Base-by-base conservation (phyloP, 2,113 vertebrate species). In the Thalassoma bifasciatum region DNA sequence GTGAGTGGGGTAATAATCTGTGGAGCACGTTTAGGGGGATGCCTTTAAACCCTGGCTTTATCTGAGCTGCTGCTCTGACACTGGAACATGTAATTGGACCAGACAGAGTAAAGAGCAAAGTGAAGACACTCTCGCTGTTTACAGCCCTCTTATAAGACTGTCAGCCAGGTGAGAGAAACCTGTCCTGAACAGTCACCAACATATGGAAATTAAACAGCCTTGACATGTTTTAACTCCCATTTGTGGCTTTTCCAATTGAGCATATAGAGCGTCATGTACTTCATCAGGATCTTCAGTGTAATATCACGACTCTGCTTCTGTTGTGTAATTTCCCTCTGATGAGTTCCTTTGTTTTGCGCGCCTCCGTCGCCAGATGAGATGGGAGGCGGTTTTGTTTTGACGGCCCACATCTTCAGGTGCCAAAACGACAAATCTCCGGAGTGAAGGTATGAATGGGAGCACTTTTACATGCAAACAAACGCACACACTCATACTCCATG, bases 361-460 rank as follows among this genome's bases (percentile, higher is more conserved):
- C 88, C 14, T 46, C 44, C 6, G 44, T 16, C 17, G 44, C 44
- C 79, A 82, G 75, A 88, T 81, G 72, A 72, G 77, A 80, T 63
- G 57, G 81, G 87, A 90, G 60, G 80, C 59, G 54, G 74, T 85
- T 92, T 92, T 86, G 77, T 89, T 90, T 92, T 90, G 84, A 92
- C 77, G 64, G 77, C 73, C 86, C 63, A 81, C 67, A 88, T 82
- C 85, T 86, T 76, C 61, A 85, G 69, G 83, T 79, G 83, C 88
- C 89, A 84, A 86, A 92, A 83, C 77, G 83, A 83, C 80, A 86
- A 80, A 62, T 84, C 81, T 84, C 77, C 75, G 81, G 78, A 70
- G 86, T 53, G 72, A 66, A 78, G 10, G 69, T 79, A 77, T 78
- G 72, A 79, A 75, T 69, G 79, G 84, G 64, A 8, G 84, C 60